These are phyloP conservation scores for Fabriciana adippe DNA, from an alignment of 2,888 invertebrate genomes.

Conservation along the genomic window DNA sequence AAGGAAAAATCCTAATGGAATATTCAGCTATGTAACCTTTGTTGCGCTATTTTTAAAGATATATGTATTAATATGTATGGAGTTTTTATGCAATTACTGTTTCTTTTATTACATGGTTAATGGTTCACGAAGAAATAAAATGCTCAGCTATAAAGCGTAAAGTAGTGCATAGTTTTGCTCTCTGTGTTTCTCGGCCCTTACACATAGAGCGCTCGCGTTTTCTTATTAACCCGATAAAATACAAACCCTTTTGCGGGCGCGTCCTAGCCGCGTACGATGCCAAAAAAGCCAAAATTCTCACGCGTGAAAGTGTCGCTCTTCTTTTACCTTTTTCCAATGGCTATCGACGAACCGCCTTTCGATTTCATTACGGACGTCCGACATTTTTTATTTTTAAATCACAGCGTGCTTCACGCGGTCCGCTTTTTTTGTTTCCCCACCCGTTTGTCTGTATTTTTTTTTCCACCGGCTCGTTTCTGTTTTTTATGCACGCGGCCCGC, in stretches of 20 bases:
- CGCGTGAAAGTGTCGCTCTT: constrained; percentile 77
- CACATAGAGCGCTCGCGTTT: constrained; percentile 38
- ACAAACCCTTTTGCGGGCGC: constrained; percentile 49
- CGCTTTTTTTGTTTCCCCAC: constrained; percentile 67
- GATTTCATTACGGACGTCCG: constrained; percentile 82
- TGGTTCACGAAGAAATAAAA: not conserved
- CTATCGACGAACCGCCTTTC: constrained; percentile 82
- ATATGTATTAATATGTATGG: not conserved
- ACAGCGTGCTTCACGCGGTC: constrained; percentile 71
- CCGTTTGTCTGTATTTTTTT: constrained; percentile 69
- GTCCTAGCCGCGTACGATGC: constrained; percentile 51
- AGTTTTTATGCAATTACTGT: not conserved
- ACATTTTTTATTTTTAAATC: constrained; percentile 81
- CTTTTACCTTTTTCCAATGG: constrained; percentile 80
- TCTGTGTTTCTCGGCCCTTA: not conserved
- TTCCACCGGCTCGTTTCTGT: constrained; percentile 65
- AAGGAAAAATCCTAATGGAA: constrained; percentile 47
- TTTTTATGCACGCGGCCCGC: constrained; percentile 77
- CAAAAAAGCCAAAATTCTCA: constrained; percentile 78
- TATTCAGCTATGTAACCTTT: constrained; percentile 17
- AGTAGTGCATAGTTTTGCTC: not conserved
- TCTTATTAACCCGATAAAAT: constrained; percentile 55
- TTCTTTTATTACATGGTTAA: not conserved
- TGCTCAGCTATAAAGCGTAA: not conserved
- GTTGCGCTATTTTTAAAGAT: not conserved